Evolutionary conservation across 2,113 vertebrate genomes (phyloP), one percentile per base, ranked within the genome.

Genomic region (Rhinolophus sinicus): DNA sequence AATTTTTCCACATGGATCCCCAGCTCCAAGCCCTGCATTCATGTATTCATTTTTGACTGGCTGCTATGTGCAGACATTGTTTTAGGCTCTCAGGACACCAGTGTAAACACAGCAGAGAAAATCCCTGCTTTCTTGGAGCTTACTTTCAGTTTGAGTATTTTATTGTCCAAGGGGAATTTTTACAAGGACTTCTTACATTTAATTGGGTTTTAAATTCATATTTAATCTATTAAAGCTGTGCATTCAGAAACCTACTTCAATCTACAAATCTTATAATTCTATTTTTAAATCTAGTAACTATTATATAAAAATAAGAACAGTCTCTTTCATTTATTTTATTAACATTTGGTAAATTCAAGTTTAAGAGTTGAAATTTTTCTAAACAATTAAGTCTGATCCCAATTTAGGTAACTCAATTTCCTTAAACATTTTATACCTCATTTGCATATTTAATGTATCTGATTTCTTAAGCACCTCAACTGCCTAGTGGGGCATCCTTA

Each of bases 181-280:
- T 67, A 69, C 88, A 75, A 91, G 67, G 28, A 22, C 35, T 88
- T 94, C 67, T 44, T 70, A 54, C 0, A 10, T 87, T 93, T 93
- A 93, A 81, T 88, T 94, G 22, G 65, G 24, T 78, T 94, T 96
- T 90, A 80, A 97, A 82, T 95, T 93, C 91, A 77, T 86, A 85
- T 64, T 91, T 90, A 93, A 72, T 62, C 38, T 94, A 73, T 88
- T 90, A 93, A 88, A 73, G 30, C 35, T 93, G 15, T 52, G 22
- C 38, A 50, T 96, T 90, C 81, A 72, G 38, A 93, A 93, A 90
- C 52, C 28, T 75, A 67, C 60, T 93, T 88, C 72, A 95, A 35
- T 62, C 62, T 95, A 60, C 21, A 81, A 90, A 89, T 75, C 86
- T 92, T 85, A 85, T 18, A 14, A 69, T 80, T 94, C 56, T 82